Base-by-base conservation (phyloP, 2,888 invertebrate species). In the Blastobasis adustella region DNA sequence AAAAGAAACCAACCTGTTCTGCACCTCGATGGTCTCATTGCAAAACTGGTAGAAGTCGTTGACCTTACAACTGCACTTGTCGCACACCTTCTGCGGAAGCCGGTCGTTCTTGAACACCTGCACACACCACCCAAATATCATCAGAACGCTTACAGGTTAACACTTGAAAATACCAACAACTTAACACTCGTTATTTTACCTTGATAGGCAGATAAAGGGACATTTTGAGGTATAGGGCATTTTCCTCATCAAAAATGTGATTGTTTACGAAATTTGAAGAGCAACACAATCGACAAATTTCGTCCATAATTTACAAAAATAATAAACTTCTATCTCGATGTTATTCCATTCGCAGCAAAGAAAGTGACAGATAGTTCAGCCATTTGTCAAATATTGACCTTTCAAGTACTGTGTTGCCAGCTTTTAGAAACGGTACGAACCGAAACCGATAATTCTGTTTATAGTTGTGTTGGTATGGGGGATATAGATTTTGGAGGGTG, bases 31-130 rank as follows among this genome's bases (percentile, higher is more conserved):
- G 49, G 92, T 90, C 63, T 91, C 91, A 68, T 92, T 93, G 83
- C 92, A 93, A 77, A 93, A 93, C 74, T 92, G 91, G 76, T 93
- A 93, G 64, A 92, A 87, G 74, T 92, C 90, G 67, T 93, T 93
- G 69, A 93, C 89, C 87, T 93, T 93, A 71, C 90, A 91, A 74
- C 91, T 91, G 75, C 93, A 93, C 59, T 90, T 91, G 74, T 93
- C 91, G 72, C 93, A 93, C 64, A 93, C 91, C 74, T 91, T 92
- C 78, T 93, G 92, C 50, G 93, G 93, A 66, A 93, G 82, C 67
- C 88, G 89, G 74, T 93, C 93, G 62, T 92, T 91, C 69, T 89
- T 90, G 56, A 90, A 84, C 57, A 93, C 90, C 93, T 93, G 82
- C 37, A 71, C 69, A 64, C 52, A 53, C 43, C 47, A 52, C 47